These are phyloP conservation scores for Teleogryllus occipitalis DNA, from an alignment of 1,140 invertebrate genomes.

Conservation along the genomic window DNA sequence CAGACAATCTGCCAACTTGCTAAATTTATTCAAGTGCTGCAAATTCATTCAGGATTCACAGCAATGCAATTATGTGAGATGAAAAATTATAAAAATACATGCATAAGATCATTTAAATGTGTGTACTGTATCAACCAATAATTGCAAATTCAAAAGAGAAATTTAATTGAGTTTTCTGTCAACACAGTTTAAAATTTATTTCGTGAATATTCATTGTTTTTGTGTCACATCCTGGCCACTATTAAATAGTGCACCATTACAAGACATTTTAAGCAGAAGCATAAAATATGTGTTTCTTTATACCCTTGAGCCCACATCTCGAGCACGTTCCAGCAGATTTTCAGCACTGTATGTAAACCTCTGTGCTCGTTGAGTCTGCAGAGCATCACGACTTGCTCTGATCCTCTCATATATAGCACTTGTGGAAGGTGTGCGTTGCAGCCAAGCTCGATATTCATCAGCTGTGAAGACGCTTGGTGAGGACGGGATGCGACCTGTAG, in stretches of 20 bases:
- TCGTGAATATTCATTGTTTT: not conserved
- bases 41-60: not conserved
- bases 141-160: not conserved
- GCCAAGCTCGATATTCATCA: slow-evolving; percentile 83
- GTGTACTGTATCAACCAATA: not conserved
- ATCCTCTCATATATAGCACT: slow-evolving; percentile 87
- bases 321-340: slow-evolving; percentile 39
- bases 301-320: slow-evolving; percentile 35
- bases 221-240: not conserved
- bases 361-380: slow-evolving; percentile 54
- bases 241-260: not conserved
- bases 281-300: not conserved
- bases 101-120: not conserved
- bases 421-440: slow-evolving; percentile 80
- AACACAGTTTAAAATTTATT: not conserved
- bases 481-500: slow-evolving; percentile 48
- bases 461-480: slow-evolving; percentile 75
- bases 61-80: not conserved
- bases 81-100: not conserved
- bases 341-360: slow-evolving; percentile 82
- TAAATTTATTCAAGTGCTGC: not conserved
- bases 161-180: not conserved
- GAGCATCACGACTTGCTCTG: slow-evolving; percentile 56
- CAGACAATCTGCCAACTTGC: not conserved
- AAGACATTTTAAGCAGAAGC: not conserved